Conservation (phyloP, 2,888 invertebrate species). For the Sepioteuthis lessoniana region DNA sequence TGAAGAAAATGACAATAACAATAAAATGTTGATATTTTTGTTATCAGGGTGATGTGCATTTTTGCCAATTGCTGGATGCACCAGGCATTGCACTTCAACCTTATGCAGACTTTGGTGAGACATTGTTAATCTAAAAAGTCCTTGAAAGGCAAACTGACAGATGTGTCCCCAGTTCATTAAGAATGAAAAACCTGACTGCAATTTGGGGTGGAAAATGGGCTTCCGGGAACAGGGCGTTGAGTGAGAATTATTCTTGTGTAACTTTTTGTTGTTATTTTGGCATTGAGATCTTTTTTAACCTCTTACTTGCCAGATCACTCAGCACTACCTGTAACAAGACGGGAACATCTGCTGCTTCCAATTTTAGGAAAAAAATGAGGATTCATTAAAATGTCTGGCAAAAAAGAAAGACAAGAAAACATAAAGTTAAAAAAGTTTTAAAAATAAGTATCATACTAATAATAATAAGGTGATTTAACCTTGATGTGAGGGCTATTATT, state of each 20-base stretch:
- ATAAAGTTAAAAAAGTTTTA: not conserved
- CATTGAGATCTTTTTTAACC: not conserved
- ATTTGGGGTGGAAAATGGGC: not conserved
- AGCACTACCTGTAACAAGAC: not conserved
- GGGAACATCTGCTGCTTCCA: not conserved
- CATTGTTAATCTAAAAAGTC: conserved; percentile 20
- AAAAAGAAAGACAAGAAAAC: not conserved
- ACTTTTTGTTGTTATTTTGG: not conserved
- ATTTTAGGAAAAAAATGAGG: not conserved
- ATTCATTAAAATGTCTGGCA: not conserved
- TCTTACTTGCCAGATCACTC: not conserved
- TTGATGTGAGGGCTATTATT: not conserved
- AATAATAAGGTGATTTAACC: not conserved
- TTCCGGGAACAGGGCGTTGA: not conserved
- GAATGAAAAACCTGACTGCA: not conserved
- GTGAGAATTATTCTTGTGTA: not conserved
- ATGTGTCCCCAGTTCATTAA: not conserved
- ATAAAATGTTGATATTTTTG: not conserved
- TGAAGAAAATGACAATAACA: not conserved
- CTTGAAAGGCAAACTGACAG: conserved; percentile 21
- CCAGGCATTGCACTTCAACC: not conserved
- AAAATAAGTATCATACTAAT: not conserved
- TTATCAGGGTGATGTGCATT: not conserved
- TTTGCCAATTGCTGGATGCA: not conserved
- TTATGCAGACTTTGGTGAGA: not conserved